Conservation (phyloP, 37 sponge, comb jelly and placozoan genomes). For the Haliclona indistincta region DNA sequence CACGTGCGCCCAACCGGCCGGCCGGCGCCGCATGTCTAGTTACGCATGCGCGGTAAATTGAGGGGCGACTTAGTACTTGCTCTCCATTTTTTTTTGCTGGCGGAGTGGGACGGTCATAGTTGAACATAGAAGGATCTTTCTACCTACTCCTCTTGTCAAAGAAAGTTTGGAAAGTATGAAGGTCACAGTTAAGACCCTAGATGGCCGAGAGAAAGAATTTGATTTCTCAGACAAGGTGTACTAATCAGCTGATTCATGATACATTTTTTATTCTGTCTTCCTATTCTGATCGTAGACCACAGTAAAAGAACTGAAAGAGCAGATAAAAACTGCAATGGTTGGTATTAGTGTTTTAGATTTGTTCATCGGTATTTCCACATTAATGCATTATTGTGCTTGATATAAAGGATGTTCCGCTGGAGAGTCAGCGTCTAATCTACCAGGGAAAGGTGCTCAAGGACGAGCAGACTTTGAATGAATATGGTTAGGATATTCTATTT, state of each 20-base stretch:
- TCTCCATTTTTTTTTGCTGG: no score
- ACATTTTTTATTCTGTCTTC: neutral
- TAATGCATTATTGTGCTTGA: neutral
- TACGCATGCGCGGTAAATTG: no score
- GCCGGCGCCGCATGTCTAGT: no score
- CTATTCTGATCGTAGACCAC: constrained; percentile 18
- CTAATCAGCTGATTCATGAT: neutral
- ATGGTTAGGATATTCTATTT: constrained; percentile 16
- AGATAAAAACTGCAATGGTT: constrained; percentile 44
- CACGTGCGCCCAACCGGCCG: no score
- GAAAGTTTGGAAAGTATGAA: constrained; percentile 54
- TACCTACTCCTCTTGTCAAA: no score
- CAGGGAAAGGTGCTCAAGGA: constrained; percentile 56
- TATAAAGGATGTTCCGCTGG: constrained; percentile 32
- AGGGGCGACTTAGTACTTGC: no score
- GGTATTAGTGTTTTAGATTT: neutral
- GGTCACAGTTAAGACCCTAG: constrained; percentile 56
- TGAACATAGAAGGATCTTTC: no score
- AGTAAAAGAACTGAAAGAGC: constrained; percentile 28
- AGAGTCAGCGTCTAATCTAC: constrained; percentile 37
- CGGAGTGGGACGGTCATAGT: no score
- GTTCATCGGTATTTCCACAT: neutral
- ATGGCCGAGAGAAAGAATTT: constrained; percentile 27
- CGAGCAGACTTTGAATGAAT: constrained; percentile 26
- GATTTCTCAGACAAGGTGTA: constrained; percentile 40